These are phyloP conservation scores for Etheostoma nigrum DNA, from an alignment of 2,797 vertebrate genomes.

Conservation along the genomic window DNA sequence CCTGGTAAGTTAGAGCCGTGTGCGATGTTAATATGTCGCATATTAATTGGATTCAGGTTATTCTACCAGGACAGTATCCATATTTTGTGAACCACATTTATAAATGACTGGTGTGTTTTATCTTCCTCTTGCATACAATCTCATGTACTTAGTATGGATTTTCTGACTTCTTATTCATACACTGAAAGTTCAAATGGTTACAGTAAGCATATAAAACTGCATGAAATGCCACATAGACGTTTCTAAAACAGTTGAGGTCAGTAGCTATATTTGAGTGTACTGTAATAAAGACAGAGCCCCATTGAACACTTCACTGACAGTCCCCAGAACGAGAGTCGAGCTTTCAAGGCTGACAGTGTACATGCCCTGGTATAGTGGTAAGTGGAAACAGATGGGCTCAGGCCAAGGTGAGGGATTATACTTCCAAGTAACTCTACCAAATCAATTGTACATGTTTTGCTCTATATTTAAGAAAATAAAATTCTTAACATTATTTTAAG, in stretches of 20 bases:
- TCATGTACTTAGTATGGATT: not conserved
- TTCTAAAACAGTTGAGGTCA: constrained; percentile 70
- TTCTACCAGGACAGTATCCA: not conserved
- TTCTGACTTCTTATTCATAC: constrained; percentile 28
- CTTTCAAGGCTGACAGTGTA: constrained; percentile 83
- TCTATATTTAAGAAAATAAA: constrained; percentile 29
- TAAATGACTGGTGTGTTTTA: not conserved
- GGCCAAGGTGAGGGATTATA: constrained; percentile 79
- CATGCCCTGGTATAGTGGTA: constrained; percentile 79
- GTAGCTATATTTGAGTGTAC: constrained; percentile 68
- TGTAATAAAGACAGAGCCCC: constrained; percentile 83
- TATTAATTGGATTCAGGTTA: constrained; percentile 23
- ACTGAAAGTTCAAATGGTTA: constrained; percentile 1
- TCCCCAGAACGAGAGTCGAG: constrained; percentile 77
- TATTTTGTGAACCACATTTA: not conserved
- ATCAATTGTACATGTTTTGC: constrained; percentile 57
- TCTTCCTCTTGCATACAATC: not conserved
- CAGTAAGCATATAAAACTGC: constrained; percentile 39
- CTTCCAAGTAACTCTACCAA: constrained; percentile 63
- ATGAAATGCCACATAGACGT: constrained; percentile 48
- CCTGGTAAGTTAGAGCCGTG: constrained; percentile 68
- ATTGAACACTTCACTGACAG: constrained; percentile 81
- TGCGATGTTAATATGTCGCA: constrained; percentile 47
- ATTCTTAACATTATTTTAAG: not conserved
- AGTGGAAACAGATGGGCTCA: constrained; percentile 86